Conservation (phyloP, 2,797 vertebrate genomes). For the Myoxocephalus aenaeus region DNA sequence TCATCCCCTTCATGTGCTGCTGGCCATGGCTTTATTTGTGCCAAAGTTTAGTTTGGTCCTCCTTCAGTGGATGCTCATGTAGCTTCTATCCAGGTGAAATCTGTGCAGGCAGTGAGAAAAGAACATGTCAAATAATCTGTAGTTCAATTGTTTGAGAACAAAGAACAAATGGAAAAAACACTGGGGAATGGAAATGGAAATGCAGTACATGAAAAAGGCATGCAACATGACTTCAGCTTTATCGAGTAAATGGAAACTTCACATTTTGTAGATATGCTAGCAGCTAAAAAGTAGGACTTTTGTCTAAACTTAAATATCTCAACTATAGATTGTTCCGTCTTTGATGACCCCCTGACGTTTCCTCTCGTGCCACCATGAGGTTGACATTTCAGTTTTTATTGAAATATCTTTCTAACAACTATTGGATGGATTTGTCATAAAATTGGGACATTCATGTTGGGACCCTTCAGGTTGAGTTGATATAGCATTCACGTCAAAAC, state of each 20-base stretch:
- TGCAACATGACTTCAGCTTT: not conserved
- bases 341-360: not conserved
- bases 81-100: constrained; percentile 78
- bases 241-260: constrained; percentile 7
- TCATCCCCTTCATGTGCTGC: constrained; percentile 71
- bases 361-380: not conserved
- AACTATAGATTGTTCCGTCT: not conserved
- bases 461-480: not conserved
- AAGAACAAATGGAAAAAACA: constrained; percentile 4
- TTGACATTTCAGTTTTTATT: not conserved
- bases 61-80: constrained; percentile 80
- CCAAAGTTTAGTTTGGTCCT: constrained; percentile 88
- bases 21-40: constrained; percentile 88
- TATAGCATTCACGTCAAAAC: too few species aligned
- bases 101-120: constrained; percentile 68
- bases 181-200: constrained; percentile 50
- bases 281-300: not conserved
- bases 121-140: constrained; percentile 20
- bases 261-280: not conserved
- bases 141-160: not conserved
- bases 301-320: constrained; percentile 1
- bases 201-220: constrained; percentile 3
- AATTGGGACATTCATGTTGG: not conserved
- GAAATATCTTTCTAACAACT: too few species aligned
- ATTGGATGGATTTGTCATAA: too few species aligned